Percentiles rank a stretch among this genome's conserved stretches.
phyloP scores from a whole-genome alignment of 1,140 invertebrate genomes.

The Bombus cullumanus region DNA sequence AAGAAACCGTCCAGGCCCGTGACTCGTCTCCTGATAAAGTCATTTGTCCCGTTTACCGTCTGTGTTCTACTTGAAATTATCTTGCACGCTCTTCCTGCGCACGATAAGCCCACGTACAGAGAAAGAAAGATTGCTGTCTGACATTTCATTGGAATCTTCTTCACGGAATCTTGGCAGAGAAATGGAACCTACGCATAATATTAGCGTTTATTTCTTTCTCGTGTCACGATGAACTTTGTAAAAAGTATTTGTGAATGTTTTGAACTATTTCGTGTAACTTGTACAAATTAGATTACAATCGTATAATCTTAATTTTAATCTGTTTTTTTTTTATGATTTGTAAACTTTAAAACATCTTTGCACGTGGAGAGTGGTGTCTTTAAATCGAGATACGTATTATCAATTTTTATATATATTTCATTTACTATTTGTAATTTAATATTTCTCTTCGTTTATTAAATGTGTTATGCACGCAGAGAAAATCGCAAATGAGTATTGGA shows the following conservation, averaged over 20 bases:
- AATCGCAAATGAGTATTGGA: background rate
- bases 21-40: slow-evolving; percentile 57
- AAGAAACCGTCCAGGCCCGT: slow-evolving; percentile 13
- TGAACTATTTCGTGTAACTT: too few relatives aligned
- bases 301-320: too few relatives aligned
- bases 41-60: slow-evolving; percentile 58
- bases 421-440: background rate
- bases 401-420: background rate
- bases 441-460: background rate
- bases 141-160: slow-evolving; percentile 35
- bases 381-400: too few relatives aligned
- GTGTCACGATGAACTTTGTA: too few relatives aligned
- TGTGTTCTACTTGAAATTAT: slow-evolving; percentile 60
- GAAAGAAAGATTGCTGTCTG: background rate
- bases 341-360: too few relatives aligned
- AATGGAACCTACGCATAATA: background rate
- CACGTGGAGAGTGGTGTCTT: too few relatives aligned
- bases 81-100: slow-evolving; percentile 43
- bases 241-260: too few relatives aligned
- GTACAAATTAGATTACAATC: too few relatives aligned
- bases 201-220: background rate
- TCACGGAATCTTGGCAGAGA: background rate
- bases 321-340: too few relatives aligned
- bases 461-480: background rate
- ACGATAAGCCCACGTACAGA: slow-evolving; percentile 52